Conservation (phyloP, 2,888 invertebrate species). For the Drosophila prostipennis region DNA sequence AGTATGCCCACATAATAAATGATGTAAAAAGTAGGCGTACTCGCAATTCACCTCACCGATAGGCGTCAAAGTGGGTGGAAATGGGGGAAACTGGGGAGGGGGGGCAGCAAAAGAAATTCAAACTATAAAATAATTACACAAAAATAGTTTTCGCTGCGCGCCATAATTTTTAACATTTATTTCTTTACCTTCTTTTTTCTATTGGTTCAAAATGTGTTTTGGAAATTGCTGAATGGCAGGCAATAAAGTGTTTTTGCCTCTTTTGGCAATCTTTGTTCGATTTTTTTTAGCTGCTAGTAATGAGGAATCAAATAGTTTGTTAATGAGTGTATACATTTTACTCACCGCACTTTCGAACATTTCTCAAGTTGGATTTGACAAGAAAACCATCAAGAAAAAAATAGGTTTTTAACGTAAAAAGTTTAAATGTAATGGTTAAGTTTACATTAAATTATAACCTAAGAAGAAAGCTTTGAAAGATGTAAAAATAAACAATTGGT, state of each 20-base stretch:
- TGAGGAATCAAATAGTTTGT: conserved; percentile 25
- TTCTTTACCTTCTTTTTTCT: conserved; percentile 1
- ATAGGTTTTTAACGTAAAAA: background rate
- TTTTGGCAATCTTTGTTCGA: conserved; percentile 13
- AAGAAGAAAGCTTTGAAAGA: background rate
- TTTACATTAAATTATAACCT: too few relatives aligned
- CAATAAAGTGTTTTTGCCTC: background rate
- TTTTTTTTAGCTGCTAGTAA: conserved; percentile 10
- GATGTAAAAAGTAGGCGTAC: conserved; percentile 70
- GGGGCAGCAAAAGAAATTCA: background rate
- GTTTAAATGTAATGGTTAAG: too few relatives aligned
- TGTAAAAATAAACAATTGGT: background rate
- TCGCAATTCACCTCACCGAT: conserved; percentile 9
- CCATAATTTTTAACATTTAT: conserved; percentile 6
- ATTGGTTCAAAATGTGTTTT: conserved; percentile 18
- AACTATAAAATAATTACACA: conserved; percentile 22
- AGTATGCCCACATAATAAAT: conserved; percentile 73
- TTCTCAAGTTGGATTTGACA: background rate
- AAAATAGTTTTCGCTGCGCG: conserved; percentile 6
- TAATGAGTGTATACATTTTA: background rate
- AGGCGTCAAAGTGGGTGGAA: conserved; percentile 28
- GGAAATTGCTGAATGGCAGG: conserved; percentile 1
- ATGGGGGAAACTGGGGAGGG: background rate
- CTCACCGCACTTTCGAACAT: background rate
- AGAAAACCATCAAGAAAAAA: background rate